A percentile compares a stretch with the other conserved stretches of the same genome.
Evolutionary conservation across 1,140 invertebrate species (phyloP).

Genomic region (Antheraea mylitta): DNA sequence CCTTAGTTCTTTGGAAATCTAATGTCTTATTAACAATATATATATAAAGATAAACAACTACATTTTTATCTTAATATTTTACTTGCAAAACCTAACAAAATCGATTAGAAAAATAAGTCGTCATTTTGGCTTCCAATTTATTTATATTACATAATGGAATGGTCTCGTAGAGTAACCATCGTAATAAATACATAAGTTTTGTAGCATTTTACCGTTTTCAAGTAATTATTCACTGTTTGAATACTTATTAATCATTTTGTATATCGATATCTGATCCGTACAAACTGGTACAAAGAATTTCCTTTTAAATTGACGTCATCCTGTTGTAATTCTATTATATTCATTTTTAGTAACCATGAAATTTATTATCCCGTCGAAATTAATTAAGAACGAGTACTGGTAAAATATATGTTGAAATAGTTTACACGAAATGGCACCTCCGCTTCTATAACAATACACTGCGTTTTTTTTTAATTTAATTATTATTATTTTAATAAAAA

Average conservation of each 20-base stretch:
- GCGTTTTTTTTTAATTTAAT: slow-evolving; percentile 19
- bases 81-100: slow-evolving; percentile 75
- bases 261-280: neutral
- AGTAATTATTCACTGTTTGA: neutral
- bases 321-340: neutral
- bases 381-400: slow-evolving; percentile 14
- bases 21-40: slow-evolving; percentile 52
- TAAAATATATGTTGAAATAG: slow-evolving; percentile 24
- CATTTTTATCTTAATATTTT: slow-evolving; percentile 61
- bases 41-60: slow-evolving; percentile 71
- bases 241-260: neutral
- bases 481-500: slow-evolving; percentile 31
- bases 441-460: slow-evolving; percentile 42
- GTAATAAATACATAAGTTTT: slow-evolving; percentile 33
- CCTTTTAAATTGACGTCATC: neutral
- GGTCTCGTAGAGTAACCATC: slow-evolving; percentile 68
- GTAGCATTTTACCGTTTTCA: neutral
- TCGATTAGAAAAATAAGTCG: slow-evolving; percentile 76
- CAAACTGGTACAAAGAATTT: neutral
- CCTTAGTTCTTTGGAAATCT: slow-evolving; percentile 75
- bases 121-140: slow-evolving; percentile 75
- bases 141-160: slow-evolving; percentile 71
- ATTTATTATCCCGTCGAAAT: neutral
- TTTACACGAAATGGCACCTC: slow-evolving; percentile 49
- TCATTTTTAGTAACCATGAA: neutral